Base-by-base conservation (phyloP, 2,888 invertebrate genomes). In the Agrotis segetum region DNA sequence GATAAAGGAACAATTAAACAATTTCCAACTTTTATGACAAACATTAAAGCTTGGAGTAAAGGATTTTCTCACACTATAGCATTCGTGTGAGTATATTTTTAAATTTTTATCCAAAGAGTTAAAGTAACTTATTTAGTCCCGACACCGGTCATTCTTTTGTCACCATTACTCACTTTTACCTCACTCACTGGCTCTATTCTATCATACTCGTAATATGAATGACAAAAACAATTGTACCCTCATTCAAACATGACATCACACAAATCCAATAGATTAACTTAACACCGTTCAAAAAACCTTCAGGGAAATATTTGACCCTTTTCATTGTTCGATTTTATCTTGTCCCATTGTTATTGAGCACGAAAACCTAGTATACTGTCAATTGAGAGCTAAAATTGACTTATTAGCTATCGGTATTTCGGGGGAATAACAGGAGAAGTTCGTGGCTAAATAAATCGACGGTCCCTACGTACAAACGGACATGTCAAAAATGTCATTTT, bases 181-280 rank as follows among this genome's bases (percentile, higher is more conserved):
- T 17, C n/a, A 13, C 46, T 75, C 44, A 46, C 49, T 19, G 17
- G 24, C 13, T 40, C 7, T 29, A 55, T 47, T 14, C n/a, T n/a
- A n/a, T n/a, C n/a, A n/a, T n/a, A n/a, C n/a, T n/a, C n/a, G n/a
- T n/a, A n/a, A 70, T 14, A 29, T 19, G 29, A 55, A 60, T n/a
- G 47, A 49, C n/a, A 67, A 67, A 74, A 56, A n/a, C 61, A 58
- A 47, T 74, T 40, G 24, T 2, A 58, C 50, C 56, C 50, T 49
- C 13, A 61, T n/a, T 58, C 17, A 47, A 68, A 77, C 16, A 52
- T n/a, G 68, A 44, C 59, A 53, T 19, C 17, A 24, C 16, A 59
- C 29, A 66, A 81, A 63, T 60, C 55, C 59, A 55, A 76, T 68
- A 46, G 34, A 81, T 76, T 63, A 56, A 63, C 46, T 53, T 63